A percentile compares a stretch with the other conserved stretches of the same genome.
phyloP scores from a whole-genome alignment of 30 jellyfish, hydroid and myxozoan genomes.

The Hydra vulgaris region DNA sequence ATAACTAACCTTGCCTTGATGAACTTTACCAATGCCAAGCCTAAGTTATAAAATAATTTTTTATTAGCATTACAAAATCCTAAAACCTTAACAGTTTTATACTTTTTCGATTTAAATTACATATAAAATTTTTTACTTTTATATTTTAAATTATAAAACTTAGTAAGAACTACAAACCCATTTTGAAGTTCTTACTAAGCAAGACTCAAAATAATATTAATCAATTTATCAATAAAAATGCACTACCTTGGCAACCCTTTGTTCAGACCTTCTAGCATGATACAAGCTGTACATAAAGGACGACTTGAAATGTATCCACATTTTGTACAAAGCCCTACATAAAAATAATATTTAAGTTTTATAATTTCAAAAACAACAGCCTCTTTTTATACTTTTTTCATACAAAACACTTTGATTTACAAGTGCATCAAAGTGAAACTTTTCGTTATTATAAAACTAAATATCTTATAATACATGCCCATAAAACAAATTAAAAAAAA shows the following conservation, averaged over 20 bases:
- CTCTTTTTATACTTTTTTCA: too few relatives aligned
- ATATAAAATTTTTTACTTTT: background rate
- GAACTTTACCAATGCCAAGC: constrained; percentile 89
- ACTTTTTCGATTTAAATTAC: background rate
- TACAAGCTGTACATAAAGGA: constrained; percentile 85
- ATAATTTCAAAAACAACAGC: too few relatives aligned
- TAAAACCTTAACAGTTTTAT: background rate
- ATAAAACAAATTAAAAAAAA: too few relatives aligned
- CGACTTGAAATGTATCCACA: constrained; percentile 95
- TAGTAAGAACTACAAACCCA: background rate
- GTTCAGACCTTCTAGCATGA: constrained; percentile 83
- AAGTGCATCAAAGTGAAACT: too few relatives aligned
- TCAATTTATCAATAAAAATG: background rate
- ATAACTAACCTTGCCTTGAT: constrained; percentile 61
- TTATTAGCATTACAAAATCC: background rate
- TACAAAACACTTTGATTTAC: too few relatives aligned
- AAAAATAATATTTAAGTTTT: background rate
- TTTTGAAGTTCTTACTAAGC: too few relatives aligned
- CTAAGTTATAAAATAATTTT: constrained; percentile 13
- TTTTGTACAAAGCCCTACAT: constrained; percentile 69
- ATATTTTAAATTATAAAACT: too few relatives aligned
- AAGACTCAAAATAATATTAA: background rate
- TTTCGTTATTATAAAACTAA: too few relatives aligned
- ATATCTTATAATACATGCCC: too few relatives aligned
- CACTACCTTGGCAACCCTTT: constrained; percentile 82